A percentile compares a stretch with the other conserved stretches of the same genome.
These are phyloP conservation scores for Uloborus diversus DNA, from an alignment of 1,140 invertebrate genomes.

Conservation along the genomic window DNA sequence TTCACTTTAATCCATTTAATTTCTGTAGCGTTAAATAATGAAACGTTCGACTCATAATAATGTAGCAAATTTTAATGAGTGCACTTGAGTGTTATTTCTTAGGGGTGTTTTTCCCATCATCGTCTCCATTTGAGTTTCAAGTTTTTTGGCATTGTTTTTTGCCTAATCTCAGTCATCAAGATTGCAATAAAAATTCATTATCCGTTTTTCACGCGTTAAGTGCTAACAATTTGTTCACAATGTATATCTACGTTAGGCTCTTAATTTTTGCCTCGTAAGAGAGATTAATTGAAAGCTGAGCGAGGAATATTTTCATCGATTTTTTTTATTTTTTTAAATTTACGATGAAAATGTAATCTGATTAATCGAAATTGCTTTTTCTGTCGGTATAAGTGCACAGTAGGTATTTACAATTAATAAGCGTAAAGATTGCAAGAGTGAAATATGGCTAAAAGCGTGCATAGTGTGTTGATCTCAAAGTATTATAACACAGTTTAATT, in stretches of 20 bases:
- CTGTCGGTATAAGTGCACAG: no score
- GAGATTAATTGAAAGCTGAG: conserved; percentile 40
- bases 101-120: no score
- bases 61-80: conserved; percentile 38
- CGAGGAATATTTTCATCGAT: conserved; percentile 41
- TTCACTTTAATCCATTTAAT: conserved; percentile 52
- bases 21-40: conserved; percentile 51
- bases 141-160: conserved; percentile 15
- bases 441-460: no score
- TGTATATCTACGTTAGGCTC: not conserved
- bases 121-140: not conserved
- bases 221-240: conserved; percentile 49
- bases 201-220: conserved; percentile 35
- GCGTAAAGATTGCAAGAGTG: no score
- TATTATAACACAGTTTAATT: no score
- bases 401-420: no score
- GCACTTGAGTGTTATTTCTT: conserved; percentile 43
- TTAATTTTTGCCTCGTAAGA: conserved; percentile 11
- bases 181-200: conserved; percentile 52
- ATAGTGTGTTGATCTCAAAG: no score
- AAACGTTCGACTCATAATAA: conserved; percentile 49
- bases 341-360: conserved; percentile 31
- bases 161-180: conserved; percentile 39
- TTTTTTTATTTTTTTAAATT: no score
- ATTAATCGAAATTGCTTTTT: conserved; percentile 45